Percentiles rank a stretch among this genome's conserved stretches.
These are phyloP conservation scores for Sparus aurata DNA, from an alignment of 2,797 vertebrate genomes.

Conservation along the genomic window DNA sequence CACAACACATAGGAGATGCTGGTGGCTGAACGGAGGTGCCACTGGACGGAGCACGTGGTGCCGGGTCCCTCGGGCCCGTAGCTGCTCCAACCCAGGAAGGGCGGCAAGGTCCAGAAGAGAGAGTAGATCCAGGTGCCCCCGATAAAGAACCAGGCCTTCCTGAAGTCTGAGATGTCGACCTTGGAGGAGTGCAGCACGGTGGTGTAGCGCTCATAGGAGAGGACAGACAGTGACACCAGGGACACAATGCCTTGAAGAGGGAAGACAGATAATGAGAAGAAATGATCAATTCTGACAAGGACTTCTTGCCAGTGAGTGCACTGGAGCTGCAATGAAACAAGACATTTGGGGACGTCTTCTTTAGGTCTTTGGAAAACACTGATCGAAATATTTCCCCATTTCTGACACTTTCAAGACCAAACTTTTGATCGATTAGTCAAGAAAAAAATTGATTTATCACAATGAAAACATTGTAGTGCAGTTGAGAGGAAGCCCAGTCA, in stretches of 20 bases:
- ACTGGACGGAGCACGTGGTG: constrained; percentile 87
- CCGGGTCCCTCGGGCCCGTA: constrained; percentile 88
- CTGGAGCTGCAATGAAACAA: too few relatives aligned
- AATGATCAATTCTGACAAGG: background rate
- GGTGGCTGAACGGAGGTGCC: constrained; percentile 82
- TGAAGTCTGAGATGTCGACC: constrained; percentile 84
- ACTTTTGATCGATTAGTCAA: too few relatives aligned
- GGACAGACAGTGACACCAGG: constrained; percentile 85
- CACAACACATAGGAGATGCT: constrained; percentile 85
- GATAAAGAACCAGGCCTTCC: constrained; percentile 84
- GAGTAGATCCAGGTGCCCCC: constrained; percentile 86
- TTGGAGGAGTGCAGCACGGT: constrained; percentile 78
- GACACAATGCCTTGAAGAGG: constrained; percentile 84
- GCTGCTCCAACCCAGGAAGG: constrained; percentile 87
- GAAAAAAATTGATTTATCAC: background rate
- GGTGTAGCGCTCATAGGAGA: constrained; percentile 85
- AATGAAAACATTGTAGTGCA: too few relatives aligned
- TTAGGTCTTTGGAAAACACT: too few relatives aligned
- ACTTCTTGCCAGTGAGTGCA: background rate
- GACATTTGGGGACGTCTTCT: too few relatives aligned
- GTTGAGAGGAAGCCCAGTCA: too few relatives aligned
- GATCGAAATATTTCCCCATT: too few relatives aligned
- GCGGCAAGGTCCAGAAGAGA: constrained; percentile 84
- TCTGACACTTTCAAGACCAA: too few relatives aligned
- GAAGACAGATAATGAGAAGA: background rate